Evolutionary conservation across 2,888 invertebrate genomes (phyloP), one percentile per base, ranked within the genome.

Genomic region (Phaonia tiefii): DNA sequence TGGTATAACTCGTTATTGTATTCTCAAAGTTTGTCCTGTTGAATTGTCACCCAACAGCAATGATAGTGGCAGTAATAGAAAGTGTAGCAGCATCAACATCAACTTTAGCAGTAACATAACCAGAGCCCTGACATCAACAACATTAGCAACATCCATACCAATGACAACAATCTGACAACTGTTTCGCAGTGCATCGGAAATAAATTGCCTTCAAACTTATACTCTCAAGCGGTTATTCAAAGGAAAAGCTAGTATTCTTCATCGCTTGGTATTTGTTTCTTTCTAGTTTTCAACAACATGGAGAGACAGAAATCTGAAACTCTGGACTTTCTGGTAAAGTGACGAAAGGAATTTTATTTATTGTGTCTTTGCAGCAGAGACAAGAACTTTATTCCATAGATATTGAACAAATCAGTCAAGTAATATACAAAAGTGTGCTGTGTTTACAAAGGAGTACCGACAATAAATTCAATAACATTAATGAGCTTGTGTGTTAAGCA

Each of bases 401-500:
- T n/a, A n/a, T n/a, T n/a, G n/a, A n/a, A n/a, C n/a, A n/a, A n/a
- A n/a, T n/a, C 31, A 31, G 31, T 31, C 3, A 31, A 3, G 31
- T 31, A 31, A 31, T 31, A n/a, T 31, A 31, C n/a, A n/a, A n/a
- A n/a, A n/a, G 8, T 31, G 31, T 31, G 3, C 37, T 17, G 17
- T 8, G 39, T 60, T 39, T 42, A 13, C 20, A 11, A 58, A 66
- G 58, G 46, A 69, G 60, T 51, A n/a, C 42, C 20, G 54, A 76
- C 63, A 76, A 76, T 70, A 76, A 75, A 70, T 76, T 70, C 49
- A 70, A 70, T 70, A 70, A 65, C 54, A 76, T 54, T 44, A 76
- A 76, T 76, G 54, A 70, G 65, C 70, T 70, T 76, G 60, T 54
- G 51, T 63, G n/a, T n/a, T n/a, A n/a, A n/a, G 17, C 13, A 22